phyloP scores from a whole-genome alignment of 2,113 vertebrate genomes.

The Psittacara wagleri region DNA sequence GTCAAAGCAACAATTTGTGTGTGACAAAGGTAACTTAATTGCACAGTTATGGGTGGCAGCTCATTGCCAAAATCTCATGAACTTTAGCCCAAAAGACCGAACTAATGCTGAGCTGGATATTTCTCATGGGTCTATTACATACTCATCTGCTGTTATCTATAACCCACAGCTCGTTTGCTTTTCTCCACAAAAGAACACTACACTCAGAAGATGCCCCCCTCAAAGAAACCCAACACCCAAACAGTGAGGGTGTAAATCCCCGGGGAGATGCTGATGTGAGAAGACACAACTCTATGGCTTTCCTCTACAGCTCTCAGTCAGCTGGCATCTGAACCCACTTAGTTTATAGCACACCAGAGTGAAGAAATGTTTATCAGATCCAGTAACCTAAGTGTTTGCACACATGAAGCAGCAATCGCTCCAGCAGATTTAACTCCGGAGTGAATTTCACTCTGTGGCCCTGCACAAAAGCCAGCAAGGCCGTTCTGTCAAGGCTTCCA shows the following conservation, averaged over 20 bases:
- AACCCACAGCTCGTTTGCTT: not conserved
- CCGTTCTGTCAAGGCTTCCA: conserved; percentile 14
- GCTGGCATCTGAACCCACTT: conserved; percentile 21
- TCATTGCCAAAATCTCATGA: not conserved
- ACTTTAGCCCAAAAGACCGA: not conserved
- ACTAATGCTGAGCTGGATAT: not conserved
- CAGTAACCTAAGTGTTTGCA: conserved; percentile 40
- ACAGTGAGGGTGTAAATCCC: conserved; percentile 6
- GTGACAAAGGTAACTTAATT: not conserved
- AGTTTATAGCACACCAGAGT: conserved; percentile 50
- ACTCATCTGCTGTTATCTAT: not conserved
- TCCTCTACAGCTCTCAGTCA: not conserved
- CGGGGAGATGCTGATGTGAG: conserved; percentile 23
- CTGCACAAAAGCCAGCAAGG: conserved; percentile 13
- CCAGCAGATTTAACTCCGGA: conserved; percentile 42
- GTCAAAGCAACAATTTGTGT: not conserved
- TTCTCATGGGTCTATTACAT: not conserved
- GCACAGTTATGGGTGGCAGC: not conserved
- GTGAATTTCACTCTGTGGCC: conserved; percentile 30
- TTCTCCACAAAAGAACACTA: not conserved
- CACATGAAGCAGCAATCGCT: conserved; percentile 45
- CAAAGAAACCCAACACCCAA: not conserved
- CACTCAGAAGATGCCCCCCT: not conserved
- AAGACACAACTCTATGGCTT: conserved; percentile 27
- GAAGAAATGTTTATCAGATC: conserved; percentile 61